Base-by-base conservation (phyloP, 1,140 invertebrate species). In the Euglossa dilemma region DNA sequence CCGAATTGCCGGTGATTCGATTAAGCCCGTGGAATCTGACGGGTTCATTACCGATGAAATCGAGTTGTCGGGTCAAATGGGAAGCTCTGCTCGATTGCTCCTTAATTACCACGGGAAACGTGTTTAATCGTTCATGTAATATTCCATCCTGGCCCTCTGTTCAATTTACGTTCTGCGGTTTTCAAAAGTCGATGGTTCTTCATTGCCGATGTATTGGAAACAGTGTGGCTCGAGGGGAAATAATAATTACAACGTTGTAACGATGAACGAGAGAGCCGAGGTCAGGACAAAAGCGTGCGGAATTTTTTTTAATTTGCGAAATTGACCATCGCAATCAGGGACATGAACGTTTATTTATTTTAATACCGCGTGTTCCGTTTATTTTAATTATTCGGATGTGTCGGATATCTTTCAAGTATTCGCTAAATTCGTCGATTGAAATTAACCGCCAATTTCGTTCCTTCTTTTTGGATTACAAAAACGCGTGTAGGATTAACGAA, bases 41-140 rank as follows among this genome's bases (percentile, higher is more conserved):
- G 71, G 54, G 71, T 73, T 73, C 71, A 63, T 80, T 80, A 63
- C 25, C 45, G 56, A 52, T 73, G 25, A 63, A 72, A 52, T 52
- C 47, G 45, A 71, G 57, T 73, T 52, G 69, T 52, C 69, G 47
- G 47, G n/a, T 43, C 25, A 54, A 57, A 57, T 57, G 54, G 54
- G 36, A 73, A 63, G 56, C 43, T 50, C 45, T 63, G 73, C 59
- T 50, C 57, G 73, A 75, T 75, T 47, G 71, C 71, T 57, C 45
- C 71, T 73, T 73, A 73, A 73, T 73, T 73, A 56, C 54, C 71
- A 36, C 12, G 20, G 20, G 23, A n/a, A 73, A 73, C 36, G 52
- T 57, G 54, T 57, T 73, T 73, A 73, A 73, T 73, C 54, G 71
- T 56, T 57, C 71, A 57, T 73, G 71, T 57, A 57, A 73, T 43